Conservation (phyloP, 2,888 invertebrate species). For the Lycaena phlaeas region DNA sequence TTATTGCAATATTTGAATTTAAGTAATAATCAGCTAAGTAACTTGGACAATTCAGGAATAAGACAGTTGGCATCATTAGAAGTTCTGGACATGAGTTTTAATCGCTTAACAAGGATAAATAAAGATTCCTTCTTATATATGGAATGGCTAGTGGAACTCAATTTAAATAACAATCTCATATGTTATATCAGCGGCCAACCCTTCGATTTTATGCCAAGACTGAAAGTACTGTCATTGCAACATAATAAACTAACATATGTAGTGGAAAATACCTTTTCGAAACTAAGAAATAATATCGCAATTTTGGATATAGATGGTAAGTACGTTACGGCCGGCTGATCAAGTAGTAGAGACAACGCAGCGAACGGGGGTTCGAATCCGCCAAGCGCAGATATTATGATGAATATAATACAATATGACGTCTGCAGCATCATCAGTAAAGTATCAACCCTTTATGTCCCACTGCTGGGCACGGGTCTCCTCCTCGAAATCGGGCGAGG, state of each 20-base stretch:
- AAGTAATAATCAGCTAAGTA: constrained; percentile 84
- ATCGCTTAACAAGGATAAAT: constrained; percentile 80
- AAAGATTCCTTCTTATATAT: constrained; percentile 79
- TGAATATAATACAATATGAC: too few species aligned
- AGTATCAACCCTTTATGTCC: too few species aligned
- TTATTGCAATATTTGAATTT: constrained; percentile 86
- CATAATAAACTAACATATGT: constrained; percentile 84
- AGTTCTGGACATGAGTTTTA: constrained; percentile 88
- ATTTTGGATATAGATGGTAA: constrained; percentile 88
- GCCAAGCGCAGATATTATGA: too few species aligned
- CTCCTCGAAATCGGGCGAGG: too few species aligned
- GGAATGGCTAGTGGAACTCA: constrained; percentile 90
- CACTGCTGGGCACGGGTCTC: too few species aligned
- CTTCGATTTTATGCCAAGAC: constrained; percentile 86
- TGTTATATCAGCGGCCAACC: constrained; percentile 86
- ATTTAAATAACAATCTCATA: constrained; percentile 87
- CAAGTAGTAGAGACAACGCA: too few species aligned
- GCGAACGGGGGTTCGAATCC: too few species aligned
- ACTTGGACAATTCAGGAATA: constrained; percentile 82
- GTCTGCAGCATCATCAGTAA: too few species aligned
- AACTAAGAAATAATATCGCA: constrained; percentile 85
- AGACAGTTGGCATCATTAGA: constrained; percentile 83
- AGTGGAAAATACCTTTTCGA: constrained; percentile 81
- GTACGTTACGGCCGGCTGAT: too few species aligned
- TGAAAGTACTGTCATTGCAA: constrained; percentile 84